Conservation (phyloP, 2,888 invertebrate genomes). For the Nemurella pictetii region DNA sequence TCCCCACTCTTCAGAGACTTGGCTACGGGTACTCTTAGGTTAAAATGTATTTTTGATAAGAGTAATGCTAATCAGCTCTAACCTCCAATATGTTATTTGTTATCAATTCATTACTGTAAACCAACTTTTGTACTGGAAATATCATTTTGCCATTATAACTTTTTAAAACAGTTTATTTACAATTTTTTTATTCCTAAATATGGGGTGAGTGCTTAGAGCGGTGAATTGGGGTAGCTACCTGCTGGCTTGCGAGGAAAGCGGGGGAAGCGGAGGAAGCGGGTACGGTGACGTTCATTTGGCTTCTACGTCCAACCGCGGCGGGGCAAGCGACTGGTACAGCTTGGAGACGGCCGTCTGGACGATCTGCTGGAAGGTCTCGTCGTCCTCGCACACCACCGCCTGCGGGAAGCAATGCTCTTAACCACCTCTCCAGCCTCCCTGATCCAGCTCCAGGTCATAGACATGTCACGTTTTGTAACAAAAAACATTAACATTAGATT, state of each 20-base stretch:
- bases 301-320: conserved; percentile 49
- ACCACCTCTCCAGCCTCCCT: too few relatives aligned
- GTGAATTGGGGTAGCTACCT: too few relatives aligned
- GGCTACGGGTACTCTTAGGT: too few relatives aligned
- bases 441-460: too few relatives aligned
- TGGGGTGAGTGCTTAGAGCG: background rate
- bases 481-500: too few relatives aligned
- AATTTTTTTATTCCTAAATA: background rate
- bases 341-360: conserved; percentile 84
- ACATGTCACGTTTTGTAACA: too few relatives aligned
- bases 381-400: conserved; percentile 80
- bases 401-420: conserved; percentile 49
- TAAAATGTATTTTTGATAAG: background rate
- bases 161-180: background rate
- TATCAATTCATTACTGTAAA: background rate
- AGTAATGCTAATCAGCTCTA: background rate
- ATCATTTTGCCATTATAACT: background rate
- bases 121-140: background rate
- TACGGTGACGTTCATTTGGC: background rate
- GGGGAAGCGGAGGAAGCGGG: background rate
- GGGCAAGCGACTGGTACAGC: conserved; percentile 79
- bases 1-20: too few relatives aligned
- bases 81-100: background rate
- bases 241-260: background rate
- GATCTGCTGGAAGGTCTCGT: conserved; percentile 79